Conservation (phyloP, 2,797 vertebrate genomes). For the Tenualosa ilisha region DNA sequence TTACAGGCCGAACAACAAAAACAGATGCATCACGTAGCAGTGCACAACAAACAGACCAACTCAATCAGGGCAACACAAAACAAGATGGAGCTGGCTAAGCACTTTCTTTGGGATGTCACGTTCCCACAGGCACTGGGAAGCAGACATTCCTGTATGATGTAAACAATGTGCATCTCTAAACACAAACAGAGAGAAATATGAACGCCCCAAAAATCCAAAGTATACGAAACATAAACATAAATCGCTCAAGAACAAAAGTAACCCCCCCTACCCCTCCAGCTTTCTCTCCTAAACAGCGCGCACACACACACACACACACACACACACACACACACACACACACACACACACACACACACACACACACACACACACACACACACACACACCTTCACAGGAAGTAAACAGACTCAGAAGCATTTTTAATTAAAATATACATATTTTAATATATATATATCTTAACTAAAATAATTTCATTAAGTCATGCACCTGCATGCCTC, state of each 20-base stretch:
- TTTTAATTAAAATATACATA: not conserved
- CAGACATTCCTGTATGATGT: not conserved
- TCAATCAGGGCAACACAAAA: slow-evolving; percentile 26
- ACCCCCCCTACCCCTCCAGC: not conserved
- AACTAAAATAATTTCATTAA: no score
- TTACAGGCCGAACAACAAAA: slow-evolving; percentile 7
- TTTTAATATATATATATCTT: no score
- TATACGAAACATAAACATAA: not conserved
- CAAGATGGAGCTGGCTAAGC: not conserved
- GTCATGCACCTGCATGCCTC: not conserved
- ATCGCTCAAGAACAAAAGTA: not conserved
- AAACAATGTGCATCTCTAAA: not conserved
- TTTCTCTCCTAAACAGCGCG: slow-evolving; percentile 32
- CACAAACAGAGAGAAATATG: not conserved
- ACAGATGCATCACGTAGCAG: not conserved
- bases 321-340: not conserved
- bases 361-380: not conserved
- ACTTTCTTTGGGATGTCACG: not conserved
- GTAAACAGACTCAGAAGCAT: not conserved
- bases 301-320: not conserved
- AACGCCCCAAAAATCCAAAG: not conserved
- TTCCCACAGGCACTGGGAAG: not conserved
- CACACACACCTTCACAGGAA: not conserved
- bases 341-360: not conserved
- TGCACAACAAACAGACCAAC: slow-evolving; percentile 17